Conservation (phyloP, 1,140 invertebrate genomes). For the Trissolcus basalis region DNA sequence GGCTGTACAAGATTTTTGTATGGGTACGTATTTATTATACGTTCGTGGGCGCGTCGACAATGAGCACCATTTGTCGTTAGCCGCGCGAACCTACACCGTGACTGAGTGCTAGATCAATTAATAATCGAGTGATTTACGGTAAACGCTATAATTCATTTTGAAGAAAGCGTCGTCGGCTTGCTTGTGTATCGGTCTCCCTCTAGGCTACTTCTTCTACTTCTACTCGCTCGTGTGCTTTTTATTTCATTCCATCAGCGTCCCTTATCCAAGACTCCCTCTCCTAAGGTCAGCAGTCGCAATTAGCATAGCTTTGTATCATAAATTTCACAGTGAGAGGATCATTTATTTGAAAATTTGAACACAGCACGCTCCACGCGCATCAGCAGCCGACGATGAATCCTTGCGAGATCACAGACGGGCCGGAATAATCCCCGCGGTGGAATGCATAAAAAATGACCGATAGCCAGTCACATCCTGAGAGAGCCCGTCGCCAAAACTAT, state of each 20-base stretch:
- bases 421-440: constrained; percentile 42
- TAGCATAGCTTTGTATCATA: constrained; percentile 61
- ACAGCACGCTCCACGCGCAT: constrained; percentile 48
- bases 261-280: constrained; percentile 26
- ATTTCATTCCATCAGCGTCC: constrained; percentile 12
- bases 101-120: constrained; percentile 58
- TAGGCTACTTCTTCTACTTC: not conserved
- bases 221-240: constrained; percentile 17
- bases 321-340: constrained; percentile 57
- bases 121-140: constrained; percentile 57
- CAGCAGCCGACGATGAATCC: constrained; percentile 52
- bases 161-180: constrained; percentile 30
- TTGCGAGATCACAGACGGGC: constrained; percentile 28
- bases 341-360: constrained; percentile 59
- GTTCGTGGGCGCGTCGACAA: constrained; percentile 36
- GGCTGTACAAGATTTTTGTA: constrained; percentile 33
- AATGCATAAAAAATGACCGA: constrained; percentile 55
- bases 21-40: constrained; percentile 45
- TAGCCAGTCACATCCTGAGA: constrained; percentile 27
- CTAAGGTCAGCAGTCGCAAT: constrained; percentile 56
- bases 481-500: constrained; percentile 28
- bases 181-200: not conserved
- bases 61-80: constrained; percentile 55
- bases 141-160: constrained; percentile 54
- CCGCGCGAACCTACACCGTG: constrained; percentile 47